Base-by-base conservation (phyloP, 2,113 vertebrate genomes). In the Aythya baeri region DNA sequence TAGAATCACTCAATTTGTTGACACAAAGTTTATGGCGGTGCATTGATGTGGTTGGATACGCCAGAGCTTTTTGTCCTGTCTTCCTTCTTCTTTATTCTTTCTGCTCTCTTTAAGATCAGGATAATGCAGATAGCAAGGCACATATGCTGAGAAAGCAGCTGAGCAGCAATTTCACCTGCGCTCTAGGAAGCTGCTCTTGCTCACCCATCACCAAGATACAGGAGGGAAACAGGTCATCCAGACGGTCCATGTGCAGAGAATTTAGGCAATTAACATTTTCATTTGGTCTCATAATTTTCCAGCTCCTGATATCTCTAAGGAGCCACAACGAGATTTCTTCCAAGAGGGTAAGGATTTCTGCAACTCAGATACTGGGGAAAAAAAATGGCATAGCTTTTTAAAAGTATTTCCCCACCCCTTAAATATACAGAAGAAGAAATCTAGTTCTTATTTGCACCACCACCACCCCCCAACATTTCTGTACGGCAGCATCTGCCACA, bases 1-100 rank as follows among this genome's bases (percentile, higher is more conserved):
- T 88, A 89, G 75, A 91, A 94, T 71, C 75, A 68, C 57, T 91
- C 34, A 1, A n/a, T 52, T 63, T 94, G 74, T 92, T 95, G 92
- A 91, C 65, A 91, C 43, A 73, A 89, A 78, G 83, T 91, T 92
- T 57, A 50, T 0, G 0, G 32, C 1, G 3, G 49, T 63, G 26
- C 43, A 77, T 65, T 74, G 95, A 93, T 34, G 34, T 75, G 66
- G 49, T 67, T 73, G 41, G 21, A 46, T 83, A 75, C 66, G 29
- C 26, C 5, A 4, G 71, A 46, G 46, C 21, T 59, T 67, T 93
- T 66, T 73, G 32, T 26, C 74, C 44, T 2, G 0, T 83, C 17
- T 21, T 58, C 5, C 13, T 34, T 67, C 41, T 58, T 18, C 15
- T 26, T 25, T 16, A 13, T n/a, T 10, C n/a, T 17, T 55, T 41